Conservation (phyloP, 2,888 invertebrate species). For the Caenorhabditis panamensis region DNA sequence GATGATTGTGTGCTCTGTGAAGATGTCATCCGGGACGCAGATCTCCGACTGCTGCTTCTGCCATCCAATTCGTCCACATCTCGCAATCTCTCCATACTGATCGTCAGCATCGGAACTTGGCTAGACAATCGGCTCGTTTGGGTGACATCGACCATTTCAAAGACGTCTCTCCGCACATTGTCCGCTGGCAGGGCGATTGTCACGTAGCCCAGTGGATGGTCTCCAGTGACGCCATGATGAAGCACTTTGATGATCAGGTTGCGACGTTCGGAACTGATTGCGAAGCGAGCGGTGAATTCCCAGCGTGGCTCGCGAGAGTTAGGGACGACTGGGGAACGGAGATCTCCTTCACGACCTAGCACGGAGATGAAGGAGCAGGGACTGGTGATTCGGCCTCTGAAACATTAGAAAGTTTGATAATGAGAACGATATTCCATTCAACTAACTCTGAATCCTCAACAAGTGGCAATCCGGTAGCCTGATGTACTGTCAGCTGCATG, state of each 20-base stretch:
- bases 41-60: not conserved
- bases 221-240: conserved; percentile 50
- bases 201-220: conserved; percentile 62
- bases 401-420: not conserved
- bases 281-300: conserved; percentile 69
- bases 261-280: conserved; percentile 64
- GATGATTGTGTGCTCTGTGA: conserved; percentile 17
- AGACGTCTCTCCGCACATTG: conserved; percentile 26
- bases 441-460: conserved; percentile 59
- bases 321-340: conserved; percentile 59
- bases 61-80: conserved; percentile 24
- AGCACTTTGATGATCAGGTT: conserved; percentile 68
- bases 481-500: conserved; percentile 63
- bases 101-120: conserved; percentile 57
- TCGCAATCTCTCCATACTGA: conserved; percentile 28
- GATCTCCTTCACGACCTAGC: conserved; percentile 68
- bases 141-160: conserved; percentile 63
- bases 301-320: conserved; percentile 56
- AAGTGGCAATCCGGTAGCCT: conserved; percentile 66
- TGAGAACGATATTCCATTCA: not conserved
- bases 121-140: conserved; percentile 19
- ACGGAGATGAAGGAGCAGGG: conserved; percentile 66
- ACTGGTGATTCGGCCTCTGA: conserved; percentile 58
- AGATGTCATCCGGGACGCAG: conserved; percentile 3
- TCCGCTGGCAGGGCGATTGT: conserved; percentile 53